Evolutionary conservation across 92 coral and sea anemone genomes (phyloP).

Genomic region (Porites cylindrica): DNA sequence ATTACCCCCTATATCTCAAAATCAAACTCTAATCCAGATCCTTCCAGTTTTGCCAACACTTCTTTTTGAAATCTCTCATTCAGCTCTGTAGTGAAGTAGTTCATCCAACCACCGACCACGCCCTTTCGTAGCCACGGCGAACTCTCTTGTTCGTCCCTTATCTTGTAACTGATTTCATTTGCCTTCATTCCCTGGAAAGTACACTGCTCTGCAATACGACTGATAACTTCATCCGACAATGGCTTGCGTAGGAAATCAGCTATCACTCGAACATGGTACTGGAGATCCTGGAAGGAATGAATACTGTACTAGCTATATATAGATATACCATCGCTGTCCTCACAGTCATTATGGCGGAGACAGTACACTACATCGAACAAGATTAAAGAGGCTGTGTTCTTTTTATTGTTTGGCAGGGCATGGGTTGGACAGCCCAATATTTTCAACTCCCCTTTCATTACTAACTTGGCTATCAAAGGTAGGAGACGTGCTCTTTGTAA

Average conservation of each 20-base stretch:
- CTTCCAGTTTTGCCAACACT: not conserved
- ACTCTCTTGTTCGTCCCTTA: not conserved
- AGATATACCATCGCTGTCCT: no score
- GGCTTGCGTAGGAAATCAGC: not conserved
- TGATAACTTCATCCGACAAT: conserved; percentile 9
- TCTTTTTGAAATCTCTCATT: not conserved
- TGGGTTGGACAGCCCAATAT: no score
- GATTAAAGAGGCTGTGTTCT: no score
- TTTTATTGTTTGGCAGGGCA: no score
- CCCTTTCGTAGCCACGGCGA: not conserved
- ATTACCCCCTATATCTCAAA: not conserved
- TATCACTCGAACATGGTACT: not conserved
- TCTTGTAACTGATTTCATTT: not conserved
- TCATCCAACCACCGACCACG: not conserved
- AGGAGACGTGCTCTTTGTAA: no score
- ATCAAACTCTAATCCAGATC: not conserved
- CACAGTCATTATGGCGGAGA: no score
- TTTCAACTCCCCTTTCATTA: no score
- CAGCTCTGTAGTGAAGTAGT: not conserved
- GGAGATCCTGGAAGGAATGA: not conserved
- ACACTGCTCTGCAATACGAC: conserved; percentile 1
- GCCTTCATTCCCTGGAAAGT: conserved; percentile 7
- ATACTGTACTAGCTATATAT: no score
- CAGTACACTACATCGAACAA: no score
- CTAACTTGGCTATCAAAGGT: no score